Evolutionary conservation across 23 tunicate genomes (phyloP), one percentile per base, ranked within the genome.

Genomic region (Trididemnum nubilum): DNA sequence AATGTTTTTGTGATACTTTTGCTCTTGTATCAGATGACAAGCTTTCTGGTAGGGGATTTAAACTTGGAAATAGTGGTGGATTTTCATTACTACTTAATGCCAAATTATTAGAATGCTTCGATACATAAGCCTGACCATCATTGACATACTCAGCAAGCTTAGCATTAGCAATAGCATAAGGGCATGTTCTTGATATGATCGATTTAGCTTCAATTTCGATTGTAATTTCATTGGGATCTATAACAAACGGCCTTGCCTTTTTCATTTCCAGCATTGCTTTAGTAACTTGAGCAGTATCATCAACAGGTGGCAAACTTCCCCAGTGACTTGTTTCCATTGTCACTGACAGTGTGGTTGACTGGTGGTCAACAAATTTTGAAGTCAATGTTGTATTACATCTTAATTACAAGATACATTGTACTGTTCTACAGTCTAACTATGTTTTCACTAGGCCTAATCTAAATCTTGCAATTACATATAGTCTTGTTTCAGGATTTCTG

Each of bases 261-360:
- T n/a, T 28, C 67, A 77, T 52, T 9, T 77, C 81, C 36, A 77
- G 25, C 81, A 77, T 77, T 1, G 81, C 18, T 25, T 67, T 77
- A 3, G 81, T 77, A 30, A 77, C 30, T 54, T 77, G 66, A 27
- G 24, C 15, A 12, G 23, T 54, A 9, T 51, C 81, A 26, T 77
- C 81, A 9, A 77, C 19, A 2, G 81, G 67, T 22, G 31, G 21
- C 2, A 77, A 21, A 9, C 40, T 21, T 2, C 81, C 81, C 81
- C 81, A 77, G 39, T 54, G 31, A 2, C 18, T 54, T 77, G 27
- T 29, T 51, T 23, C 15, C 58, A 37, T 73, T 44, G 9, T 15
- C 54, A 44, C n/a, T n/a, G n/a, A n/a, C n/a, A n/a, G n/a, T n/a
- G n/a, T n/a, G n/a, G n/a, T n/a, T n/a, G n/a, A n/a, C n/a, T n/a